Evolutionary conservation across 2,797 vertebrate species (phyloP).

Genomic region (Takifugu rubripes): DNA sequence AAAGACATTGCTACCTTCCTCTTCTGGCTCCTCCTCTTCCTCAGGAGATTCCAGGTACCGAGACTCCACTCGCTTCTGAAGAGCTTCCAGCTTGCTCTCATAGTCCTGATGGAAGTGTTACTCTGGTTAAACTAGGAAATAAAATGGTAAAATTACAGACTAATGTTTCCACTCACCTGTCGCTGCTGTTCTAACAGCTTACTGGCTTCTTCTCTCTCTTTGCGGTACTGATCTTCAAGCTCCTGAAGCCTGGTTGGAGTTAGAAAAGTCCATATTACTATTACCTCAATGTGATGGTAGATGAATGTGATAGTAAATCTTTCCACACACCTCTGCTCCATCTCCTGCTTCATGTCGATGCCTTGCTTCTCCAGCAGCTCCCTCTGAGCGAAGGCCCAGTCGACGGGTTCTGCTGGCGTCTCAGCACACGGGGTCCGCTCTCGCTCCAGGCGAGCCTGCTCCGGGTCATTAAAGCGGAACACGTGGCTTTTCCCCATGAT

Average conservation of each 20-base stretch:
- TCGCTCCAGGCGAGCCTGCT: constrained; percentile 93
- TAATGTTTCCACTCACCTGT: constrained; percentile 76
- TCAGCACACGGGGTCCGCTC: constrained; percentile 93
- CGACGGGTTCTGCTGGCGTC: constrained; percentile 90
- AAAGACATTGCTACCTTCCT: constrained; percentile 81
- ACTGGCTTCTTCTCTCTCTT: constrained; percentile 93
- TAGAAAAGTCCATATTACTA: background rate
- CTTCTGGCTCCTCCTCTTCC: constrained; percentile 91
- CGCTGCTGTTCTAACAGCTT: constrained; percentile 96
- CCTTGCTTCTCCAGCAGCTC: constrained; percentile 98
- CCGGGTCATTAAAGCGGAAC: constrained; percentile 95
- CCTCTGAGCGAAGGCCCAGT: constrained; percentile 97
- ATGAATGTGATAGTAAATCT: background rate
- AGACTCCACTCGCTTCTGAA: constrained; percentile 93
- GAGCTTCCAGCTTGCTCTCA: constrained; percentile 93
- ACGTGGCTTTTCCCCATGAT: constrained; percentile 99
- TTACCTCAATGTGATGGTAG: background rate
- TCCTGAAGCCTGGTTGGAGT: constrained; percentile 85
- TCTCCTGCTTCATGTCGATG: constrained; percentile 99
- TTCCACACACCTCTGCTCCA: constrained; percentile 88
- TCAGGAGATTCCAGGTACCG: constrained; percentile 88
- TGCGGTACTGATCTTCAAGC: constrained; percentile 93
- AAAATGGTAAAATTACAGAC: background rate
- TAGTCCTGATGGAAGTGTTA: constrained; percentile 80
- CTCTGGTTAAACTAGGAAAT: background rate